Evolutionary conservation across 2,888 invertebrate genomes (phyloP), one percentile per base, ranked within the genome.

Genomic region (Neocrepidodera transversa): DNA sequence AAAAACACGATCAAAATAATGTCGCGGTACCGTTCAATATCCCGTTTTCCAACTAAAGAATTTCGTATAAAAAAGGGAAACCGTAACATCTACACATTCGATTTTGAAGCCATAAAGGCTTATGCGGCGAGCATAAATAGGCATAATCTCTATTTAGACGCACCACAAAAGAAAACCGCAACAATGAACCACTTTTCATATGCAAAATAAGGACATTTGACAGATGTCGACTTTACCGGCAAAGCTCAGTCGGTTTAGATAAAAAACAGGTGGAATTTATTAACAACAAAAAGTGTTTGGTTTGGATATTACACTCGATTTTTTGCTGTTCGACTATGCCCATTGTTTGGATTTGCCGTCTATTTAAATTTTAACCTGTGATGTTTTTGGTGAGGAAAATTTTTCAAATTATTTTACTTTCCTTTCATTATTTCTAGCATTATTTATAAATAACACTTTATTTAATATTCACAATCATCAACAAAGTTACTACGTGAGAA

Each of bases 181-280:
- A 60, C 60, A 60, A 60, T 60, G 42, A 48, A 38, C 17, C 26
- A 50, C 61, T 58, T 62, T 62, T 62, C 55, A 62, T 58, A 62
- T 62, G 61, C 58, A 45, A 62, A 54, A 58, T 50, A 42, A 47
- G 17, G 48, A 42, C 58, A 51, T 58, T 62, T 50, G 58, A 57
- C 58, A 50, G 61, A 62, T 58, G 56, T 53, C 56, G 40, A 32
- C 45, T 54, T 54, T 54, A 45, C 56, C 17, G 56, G 35, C 42
- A 26, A 42, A 48, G 10, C 18, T 38, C 2, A 38, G 16, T 38
- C 17, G 38, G 13, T 38, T 11, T 38, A 7, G 26, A 18, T 40
- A 28, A 51, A n/a, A 51, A 38, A 38, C 51, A 40, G 14, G 26
- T 7, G 14, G 38, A 50, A 51, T 38, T 51, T 51, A 23, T 36